Evolutionary conservation across 2,113 vertebrate genomes (phyloP).

Genomic region (Atherinomorus stipes): DNA sequence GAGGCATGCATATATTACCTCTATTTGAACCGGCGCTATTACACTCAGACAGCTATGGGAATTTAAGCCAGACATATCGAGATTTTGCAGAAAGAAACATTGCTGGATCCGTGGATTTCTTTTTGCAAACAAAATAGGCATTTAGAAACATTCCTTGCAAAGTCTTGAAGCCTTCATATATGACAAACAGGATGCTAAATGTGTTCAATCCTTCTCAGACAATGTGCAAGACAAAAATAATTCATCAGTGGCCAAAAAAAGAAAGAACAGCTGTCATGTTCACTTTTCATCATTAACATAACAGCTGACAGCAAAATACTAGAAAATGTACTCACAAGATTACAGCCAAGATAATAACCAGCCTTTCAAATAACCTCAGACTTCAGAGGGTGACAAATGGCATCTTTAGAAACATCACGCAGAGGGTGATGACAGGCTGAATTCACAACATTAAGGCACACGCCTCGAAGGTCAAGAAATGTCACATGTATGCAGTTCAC

Average conservation of each 20-base stretch:
- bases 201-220: conserved; percentile 27
- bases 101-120: conserved; percentile 54
- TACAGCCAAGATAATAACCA: conserved; percentile 31
- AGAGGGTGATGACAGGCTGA: conserved; percentile 19
- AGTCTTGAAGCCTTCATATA: conserved; percentile 8
- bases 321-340: conserved; percentile 38
- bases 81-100: conserved; percentile 39
- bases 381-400: conserved; percentile 12
- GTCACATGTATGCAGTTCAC: conserved; percentile 30
- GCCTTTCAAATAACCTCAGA: conserved; percentile 13
- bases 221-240: conserved; percentile 26
- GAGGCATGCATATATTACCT: conserved; percentile 75
- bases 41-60: conserved; percentile 59
- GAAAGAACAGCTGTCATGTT: conserved; percentile 42
- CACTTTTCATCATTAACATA: conserved; percentile 35
- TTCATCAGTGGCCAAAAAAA: conserved; percentile 29
- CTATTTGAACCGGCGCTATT: conserved; percentile 64
- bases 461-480: conserved; percentile 21
- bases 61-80: conserved; percentile 46
- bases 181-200: conserved; percentile 41
- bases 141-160: conserved; percentile 20
- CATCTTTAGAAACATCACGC: conserved; percentile 26
- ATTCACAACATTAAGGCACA: conserved; percentile 26
- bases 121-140: conserved; percentile 30
- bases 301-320: conserved; percentile 34